Evolutionary conservation across 2,888 invertebrate species (phyloP).

Genomic region (Macrosoma leucophasiata): DNA sequence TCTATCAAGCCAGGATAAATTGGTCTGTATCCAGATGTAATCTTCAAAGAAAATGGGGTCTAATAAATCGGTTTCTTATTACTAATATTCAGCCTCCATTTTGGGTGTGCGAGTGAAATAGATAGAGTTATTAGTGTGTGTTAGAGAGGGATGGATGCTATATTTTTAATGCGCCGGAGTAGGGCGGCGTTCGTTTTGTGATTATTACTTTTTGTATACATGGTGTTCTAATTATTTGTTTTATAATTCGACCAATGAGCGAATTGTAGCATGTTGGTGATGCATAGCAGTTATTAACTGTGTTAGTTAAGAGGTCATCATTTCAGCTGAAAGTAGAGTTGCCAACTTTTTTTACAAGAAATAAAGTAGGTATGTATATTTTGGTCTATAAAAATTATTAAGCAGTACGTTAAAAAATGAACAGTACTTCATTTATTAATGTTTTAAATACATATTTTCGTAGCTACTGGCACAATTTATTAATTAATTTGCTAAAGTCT

Average conservation of each 20-base stretch:
- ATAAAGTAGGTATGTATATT: neutral
- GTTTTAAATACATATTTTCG: too few relatives aligned
- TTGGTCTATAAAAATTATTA: neutral
- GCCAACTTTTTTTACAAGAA: neutral
- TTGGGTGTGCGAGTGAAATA: constrained; percentile 37
- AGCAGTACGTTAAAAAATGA: neutral
- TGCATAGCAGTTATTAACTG: too few relatives aligned
- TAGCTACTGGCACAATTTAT: too few relatives aligned
- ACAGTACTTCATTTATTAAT: neutral
- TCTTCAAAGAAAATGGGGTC: too few relatives aligned
- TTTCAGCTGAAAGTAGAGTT: too few relatives aligned
- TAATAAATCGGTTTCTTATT: constrained; percentile 40
- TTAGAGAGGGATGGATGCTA: constrained; percentile 36
- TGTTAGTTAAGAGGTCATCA: too few relatives aligned
- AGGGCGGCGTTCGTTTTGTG: constrained; percentile 45
- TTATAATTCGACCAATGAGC: too few relatives aligned
- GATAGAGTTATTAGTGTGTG: constrained; percentile 40
- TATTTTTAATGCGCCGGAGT: constrained; percentile 28
- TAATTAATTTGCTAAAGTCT: too few relatives aligned
- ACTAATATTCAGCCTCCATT: constrained; percentile 50
- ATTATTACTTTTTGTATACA: constrained; percentile 41
- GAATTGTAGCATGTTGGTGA: too few relatives aligned
- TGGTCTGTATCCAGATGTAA: too few relatives aligned
- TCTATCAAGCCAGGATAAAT: too few relatives aligned
- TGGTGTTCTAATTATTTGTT: too few relatives aligned